phyloP scores from a whole-genome alignment of 2,888 invertebrate species.

The Leptarthrus brevirostris region DNA sequence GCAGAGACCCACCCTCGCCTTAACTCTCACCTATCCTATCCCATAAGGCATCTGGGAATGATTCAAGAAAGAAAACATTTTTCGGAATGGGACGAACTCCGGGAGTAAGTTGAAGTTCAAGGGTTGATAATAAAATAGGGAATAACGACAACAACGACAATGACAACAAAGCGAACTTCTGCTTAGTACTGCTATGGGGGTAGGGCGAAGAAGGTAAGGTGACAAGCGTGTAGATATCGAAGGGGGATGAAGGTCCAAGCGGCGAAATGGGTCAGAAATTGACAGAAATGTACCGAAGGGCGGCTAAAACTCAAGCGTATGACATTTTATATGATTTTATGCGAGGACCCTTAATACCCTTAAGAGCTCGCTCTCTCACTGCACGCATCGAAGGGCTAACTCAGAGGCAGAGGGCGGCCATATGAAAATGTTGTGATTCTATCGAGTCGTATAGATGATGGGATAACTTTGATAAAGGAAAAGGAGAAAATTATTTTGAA shows the following conservation, averaged over 20 bases:
- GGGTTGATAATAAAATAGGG: constrained; percentile 22
- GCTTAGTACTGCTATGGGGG: background rate
- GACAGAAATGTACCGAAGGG: background rate
- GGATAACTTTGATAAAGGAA: background rate
- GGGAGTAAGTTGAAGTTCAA: constrained; percentile 10
- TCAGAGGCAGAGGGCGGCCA: no score
- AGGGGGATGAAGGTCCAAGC: no score
- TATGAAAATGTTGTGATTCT: constrained; percentile 13
- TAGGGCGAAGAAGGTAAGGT: no score
- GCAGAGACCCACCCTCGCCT: no score
- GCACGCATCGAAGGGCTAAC: background rate
- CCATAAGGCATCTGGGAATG: background rate
- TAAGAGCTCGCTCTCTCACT: background rate
- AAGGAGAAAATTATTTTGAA: background rate
- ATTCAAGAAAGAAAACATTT: background rate
- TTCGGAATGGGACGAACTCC: background rate
- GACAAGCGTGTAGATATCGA: no score
- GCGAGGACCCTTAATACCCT: background rate
- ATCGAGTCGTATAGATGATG: background rate
- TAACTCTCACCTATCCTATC: background rate
- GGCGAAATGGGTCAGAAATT: background rate
- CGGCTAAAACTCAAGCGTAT: constrained; percentile 12
- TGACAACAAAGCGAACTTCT: background rate
- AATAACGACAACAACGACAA: background rate
- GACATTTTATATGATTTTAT: constrained; percentile 31